Percentiles rank a stretch among this genome's conserved stretches.
phyloP scores from a whole-genome alignment of 2,888 invertebrate species.

The Hemithea aestivaria region DNA sequence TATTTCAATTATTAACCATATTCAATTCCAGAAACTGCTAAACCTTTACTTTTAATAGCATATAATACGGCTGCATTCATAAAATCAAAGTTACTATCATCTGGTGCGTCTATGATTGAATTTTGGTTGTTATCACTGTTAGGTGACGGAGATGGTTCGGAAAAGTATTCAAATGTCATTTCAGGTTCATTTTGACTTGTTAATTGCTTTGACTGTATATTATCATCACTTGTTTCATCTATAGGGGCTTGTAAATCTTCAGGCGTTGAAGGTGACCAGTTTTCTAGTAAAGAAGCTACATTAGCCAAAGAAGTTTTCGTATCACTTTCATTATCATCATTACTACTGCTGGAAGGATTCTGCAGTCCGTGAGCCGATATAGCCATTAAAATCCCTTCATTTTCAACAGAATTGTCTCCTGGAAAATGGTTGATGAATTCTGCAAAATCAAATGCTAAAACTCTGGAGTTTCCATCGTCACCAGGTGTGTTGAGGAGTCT shows the following conservation, averaged over 20 bases:
- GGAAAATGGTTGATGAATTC: constrained; percentile 77
- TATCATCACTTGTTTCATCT: constrained; percentile 28
- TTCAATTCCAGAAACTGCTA: constrained; percentile 74
- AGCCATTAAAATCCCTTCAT: constrained; percentile 86
- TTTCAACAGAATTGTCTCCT: constrained; percentile 80
- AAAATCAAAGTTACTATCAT: constrained; percentile 75
- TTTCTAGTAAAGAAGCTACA: constrained; percentile 35
- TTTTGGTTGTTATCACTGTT: constrained; percentile 36
- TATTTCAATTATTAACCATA: constrained; percentile 69
- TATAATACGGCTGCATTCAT: constrained; percentile 86
- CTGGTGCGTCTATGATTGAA: constrained; percentile 35
- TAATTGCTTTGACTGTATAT: constrained; percentile 7
- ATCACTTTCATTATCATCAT: constrained; percentile 15
- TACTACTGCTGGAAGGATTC: constrained; percentile 48
- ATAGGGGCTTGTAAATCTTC: constrained; percentile 32
- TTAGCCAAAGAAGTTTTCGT: no score
- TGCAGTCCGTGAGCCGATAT: constrained; percentile 85
- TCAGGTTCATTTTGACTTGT: constrained; percentile 17
- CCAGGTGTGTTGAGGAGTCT: constrained; percentile 71
- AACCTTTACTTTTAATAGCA: constrained; percentile 86
- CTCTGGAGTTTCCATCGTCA: constrained; percentile 48
- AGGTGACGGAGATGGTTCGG: constrained; percentile 9
- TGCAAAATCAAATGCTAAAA: constrained; percentile 63
- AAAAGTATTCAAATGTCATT: constrained; percentile 22
- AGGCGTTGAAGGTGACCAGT: constrained; percentile 29